These are phyloP conservation scores for Sinohyriopsis cumingii DNA, from an alignment of 2,888 invertebrate species.

Conservation along the genomic window DNA sequence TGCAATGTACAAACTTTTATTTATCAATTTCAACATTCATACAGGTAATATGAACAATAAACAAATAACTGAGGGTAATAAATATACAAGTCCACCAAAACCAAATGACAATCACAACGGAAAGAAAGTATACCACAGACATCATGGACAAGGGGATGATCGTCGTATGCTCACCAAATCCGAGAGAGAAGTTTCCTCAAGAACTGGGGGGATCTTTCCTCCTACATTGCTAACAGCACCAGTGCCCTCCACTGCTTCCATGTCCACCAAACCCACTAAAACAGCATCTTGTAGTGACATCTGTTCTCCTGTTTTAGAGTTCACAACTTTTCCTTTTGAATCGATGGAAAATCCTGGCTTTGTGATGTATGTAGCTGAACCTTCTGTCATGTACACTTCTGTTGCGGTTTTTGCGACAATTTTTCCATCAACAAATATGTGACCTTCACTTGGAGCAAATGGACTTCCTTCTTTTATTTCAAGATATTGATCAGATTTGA, in stretches of 20 bases:
- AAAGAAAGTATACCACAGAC: too few relatives aligned
- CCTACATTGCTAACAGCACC: constrained; percentile 28
- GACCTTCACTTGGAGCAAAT: constrained; percentile 45
- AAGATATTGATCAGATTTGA: constrained; percentile 23
- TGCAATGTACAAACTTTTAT: too few relatives aligned
- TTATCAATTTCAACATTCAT: too few relatives aligned
- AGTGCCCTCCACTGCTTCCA: constrained; percentile 44
- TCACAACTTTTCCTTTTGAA: constrained; percentile 84
- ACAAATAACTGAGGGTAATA: too few relatives aligned
- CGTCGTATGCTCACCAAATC: too few relatives aligned
- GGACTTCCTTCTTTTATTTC: constrained; percentile 47
- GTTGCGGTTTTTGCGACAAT: constrained; percentile 53
- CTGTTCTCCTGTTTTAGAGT: constrained; percentile 73
- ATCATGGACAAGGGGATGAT: too few relatives aligned
- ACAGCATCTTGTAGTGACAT: constrained; percentile 49
- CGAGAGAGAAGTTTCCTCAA: constrained; percentile 10
- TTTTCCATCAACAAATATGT: constrained; percentile 43
- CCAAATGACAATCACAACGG: too few relatives aligned
- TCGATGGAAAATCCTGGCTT: constrained; percentile 58
- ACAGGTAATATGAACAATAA: too few relatives aligned
- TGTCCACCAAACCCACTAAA: constrained; percentile 41
- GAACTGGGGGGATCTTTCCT: constrained; percentile 23
- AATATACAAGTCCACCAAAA: too few relatives aligned
- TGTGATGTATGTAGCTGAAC: constrained; percentile 49
- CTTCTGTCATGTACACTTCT: constrained; percentile 49